Conservation (phyloP, 2,888 invertebrate genomes). For the Hesperia comma region DNA sequence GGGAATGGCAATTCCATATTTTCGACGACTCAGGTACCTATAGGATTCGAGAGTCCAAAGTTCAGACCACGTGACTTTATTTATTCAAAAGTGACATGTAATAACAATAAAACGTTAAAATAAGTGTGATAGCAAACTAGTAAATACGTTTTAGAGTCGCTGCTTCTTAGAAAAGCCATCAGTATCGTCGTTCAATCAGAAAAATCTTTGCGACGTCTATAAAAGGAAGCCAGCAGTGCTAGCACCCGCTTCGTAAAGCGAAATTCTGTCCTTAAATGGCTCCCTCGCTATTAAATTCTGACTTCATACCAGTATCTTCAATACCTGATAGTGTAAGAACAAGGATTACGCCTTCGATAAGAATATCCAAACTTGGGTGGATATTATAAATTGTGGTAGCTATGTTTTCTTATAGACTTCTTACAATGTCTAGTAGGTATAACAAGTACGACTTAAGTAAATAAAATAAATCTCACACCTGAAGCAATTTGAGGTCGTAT, state of each 20-base stretch:
- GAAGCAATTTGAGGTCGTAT: too few species aligned
- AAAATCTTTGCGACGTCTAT: constrained; percentile 32
- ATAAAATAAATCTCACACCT: too few species aligned
- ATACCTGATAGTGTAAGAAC: background rate
- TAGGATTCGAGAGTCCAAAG: too few species aligned
- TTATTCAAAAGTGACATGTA: too few species aligned
- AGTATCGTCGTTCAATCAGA: constrained; percentile 31
- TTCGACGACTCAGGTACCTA: too few species aligned
- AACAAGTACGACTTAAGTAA: too few species aligned
- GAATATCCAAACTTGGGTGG: background rate
- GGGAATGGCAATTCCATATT: too few species aligned
- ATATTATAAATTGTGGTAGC: background rate
- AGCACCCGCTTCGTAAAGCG: constrained; percentile 17
- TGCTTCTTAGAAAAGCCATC: constrained; percentile 31
- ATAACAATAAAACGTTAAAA: too few species aligned
- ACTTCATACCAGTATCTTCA: constrained; percentile 4
- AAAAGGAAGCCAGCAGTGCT: constrained; percentile 10
- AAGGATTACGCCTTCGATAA: constrained; percentile 4
- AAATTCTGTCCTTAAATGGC: constrained; percentile 26
- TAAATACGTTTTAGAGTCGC: constrained; percentile 15
- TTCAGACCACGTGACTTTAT: too few species aligned
- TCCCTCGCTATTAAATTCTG: constrained; percentile 14
- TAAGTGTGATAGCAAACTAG: background rate
- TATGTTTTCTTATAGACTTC: too few species aligned
- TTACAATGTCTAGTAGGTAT: too few species aligned